Conservation (phyloP, 2,888 invertebrate species). For the Agrochola lychnidis region DNA sequence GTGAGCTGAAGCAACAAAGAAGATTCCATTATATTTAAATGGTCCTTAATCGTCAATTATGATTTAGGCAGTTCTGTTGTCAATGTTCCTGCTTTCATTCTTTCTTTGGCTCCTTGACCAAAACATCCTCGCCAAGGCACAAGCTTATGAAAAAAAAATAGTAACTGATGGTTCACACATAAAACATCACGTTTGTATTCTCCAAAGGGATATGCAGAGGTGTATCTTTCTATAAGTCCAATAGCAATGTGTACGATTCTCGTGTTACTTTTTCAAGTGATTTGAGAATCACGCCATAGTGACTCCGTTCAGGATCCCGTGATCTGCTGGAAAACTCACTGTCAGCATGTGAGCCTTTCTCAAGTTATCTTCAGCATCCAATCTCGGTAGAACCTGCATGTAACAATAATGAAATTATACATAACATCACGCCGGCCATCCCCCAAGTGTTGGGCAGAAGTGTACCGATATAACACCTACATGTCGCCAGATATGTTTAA, state of each 20-base stretch:
- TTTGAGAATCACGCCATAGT: conserved; percentile 98
- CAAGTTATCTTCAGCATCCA: conserved; percentile 93
- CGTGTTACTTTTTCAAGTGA: conserved; percentile 96
- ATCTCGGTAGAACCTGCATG: conserved; percentile 94
- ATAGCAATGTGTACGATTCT: conserved; percentile 94
- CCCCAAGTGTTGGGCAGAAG: background rate
- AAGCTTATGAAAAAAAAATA: background rate
- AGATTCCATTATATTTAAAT: background rate
- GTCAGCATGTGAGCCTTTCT: conserved; percentile 94
- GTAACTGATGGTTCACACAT: background rate
- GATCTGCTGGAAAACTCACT: conserved; percentile 96
- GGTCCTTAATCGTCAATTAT: background rate
- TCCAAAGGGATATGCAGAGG: background rate
- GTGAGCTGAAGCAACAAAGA: background rate
- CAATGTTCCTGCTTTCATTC: background rate
- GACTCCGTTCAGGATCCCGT: conserved; percentile 97
- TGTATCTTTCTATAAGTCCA: conserved; percentile 84
- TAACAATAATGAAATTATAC: background rate
- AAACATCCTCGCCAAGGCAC: background rate
- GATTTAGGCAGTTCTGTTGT: background rate
- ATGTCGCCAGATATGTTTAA: background rate
- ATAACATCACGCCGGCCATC: background rate
- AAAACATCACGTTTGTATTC: background rate
- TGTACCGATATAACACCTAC: background rate
- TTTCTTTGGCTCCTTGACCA: background rate